These are phyloP conservation scores for Gari tellinella DNA, from an alignment of 2,888 invertebrate species.

Conservation along the genomic window DNA sequence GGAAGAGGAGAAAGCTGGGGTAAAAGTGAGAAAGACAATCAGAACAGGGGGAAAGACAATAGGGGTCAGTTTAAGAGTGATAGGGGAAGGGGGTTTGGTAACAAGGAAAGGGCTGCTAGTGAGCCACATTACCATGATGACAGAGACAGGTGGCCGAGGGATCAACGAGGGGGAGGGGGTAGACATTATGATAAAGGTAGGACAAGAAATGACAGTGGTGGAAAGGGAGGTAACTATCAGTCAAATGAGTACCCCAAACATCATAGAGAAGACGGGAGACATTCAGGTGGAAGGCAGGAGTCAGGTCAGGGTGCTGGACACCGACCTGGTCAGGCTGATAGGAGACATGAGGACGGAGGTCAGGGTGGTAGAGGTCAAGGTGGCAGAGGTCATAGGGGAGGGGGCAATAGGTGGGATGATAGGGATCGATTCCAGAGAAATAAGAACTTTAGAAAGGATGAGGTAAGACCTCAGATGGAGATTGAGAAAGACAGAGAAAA, in stretches of 20 bases:
- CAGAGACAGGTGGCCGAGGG: slow-evolving; percentile 8
- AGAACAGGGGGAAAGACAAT: slow-evolving; percentile 26
- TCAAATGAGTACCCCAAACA: not conserved
- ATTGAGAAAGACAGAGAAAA: slow-evolving; percentile 24
- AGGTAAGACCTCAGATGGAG: slow-evolving; percentile 34
- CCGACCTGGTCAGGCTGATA: not conserved
- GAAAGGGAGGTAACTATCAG: slow-evolving; percentile 9
- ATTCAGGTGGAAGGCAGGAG: too few relatives aligned
- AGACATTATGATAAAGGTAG: slow-evolving; percentile 1
- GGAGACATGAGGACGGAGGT: slow-evolving; percentile 14
- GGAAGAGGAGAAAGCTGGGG: slow-evolving; percentile 44
- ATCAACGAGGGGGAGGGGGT: not conserved
- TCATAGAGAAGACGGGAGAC: slow-evolving; percentile 10
- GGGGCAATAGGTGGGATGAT: slow-evolving; percentile 13
- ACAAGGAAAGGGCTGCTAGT: slow-evolving; percentile 10
- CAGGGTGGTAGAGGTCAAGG: slow-evolving; percentile 17
- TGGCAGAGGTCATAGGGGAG: slow-evolving; percentile 26
- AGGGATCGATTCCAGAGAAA: not conserved
- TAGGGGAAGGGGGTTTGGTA: slow-evolving; percentile 41
- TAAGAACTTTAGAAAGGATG: not conserved
- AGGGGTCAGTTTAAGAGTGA: slow-evolving; percentile 30
- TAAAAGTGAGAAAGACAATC: slow-evolving; percentile 36
- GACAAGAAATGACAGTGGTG: slow-evolving; percentile 25
- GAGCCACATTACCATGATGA: slow-evolving; percentile 6
- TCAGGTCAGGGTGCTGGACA: too few relatives aligned